These are phyloP conservation scores for Dipodomys spectabilis DNA, from an alignment of 2,113 vertebrate species.

Conservation along the genomic window DNA sequence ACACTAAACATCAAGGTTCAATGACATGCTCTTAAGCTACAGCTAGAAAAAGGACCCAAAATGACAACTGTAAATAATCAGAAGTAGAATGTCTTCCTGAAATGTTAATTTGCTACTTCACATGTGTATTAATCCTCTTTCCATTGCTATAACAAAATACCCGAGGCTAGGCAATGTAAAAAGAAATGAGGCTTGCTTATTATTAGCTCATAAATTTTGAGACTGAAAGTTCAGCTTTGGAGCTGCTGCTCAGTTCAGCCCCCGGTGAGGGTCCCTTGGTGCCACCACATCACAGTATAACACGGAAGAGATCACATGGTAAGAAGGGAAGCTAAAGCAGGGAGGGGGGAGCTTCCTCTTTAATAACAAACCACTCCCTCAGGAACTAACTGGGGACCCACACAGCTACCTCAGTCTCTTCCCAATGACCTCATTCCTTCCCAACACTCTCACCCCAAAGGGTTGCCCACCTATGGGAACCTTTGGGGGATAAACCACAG, in stretches of 20 bases:
- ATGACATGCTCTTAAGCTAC: background rate
- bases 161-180: background rate
- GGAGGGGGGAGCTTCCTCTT: background rate
- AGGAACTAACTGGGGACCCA: background rate
- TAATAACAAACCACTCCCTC: background rate
- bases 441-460: background rate
- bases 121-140: background rate
- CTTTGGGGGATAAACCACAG: background rate
- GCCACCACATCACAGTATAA: background rate
- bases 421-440: no score
- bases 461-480: background rate
- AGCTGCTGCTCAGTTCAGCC: background rate
- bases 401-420: no score
- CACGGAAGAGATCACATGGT: background rate
- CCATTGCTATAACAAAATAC: background rate
- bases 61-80: background rate
- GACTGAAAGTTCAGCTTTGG: background rate
- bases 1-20: background rate
- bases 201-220: background rate
- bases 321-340: background rate
- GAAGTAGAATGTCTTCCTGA: background rate
- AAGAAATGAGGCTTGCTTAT: background rate
- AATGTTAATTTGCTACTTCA: constrained; percentile 17
- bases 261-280: background rate
- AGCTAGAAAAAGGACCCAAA: background rate